A percentile compares a stretch with the other conserved stretches of the same genome.
phyloP scores from a whole-genome alignment of 23 tunicate species.

The Aplidium turbinatum region DNA sequence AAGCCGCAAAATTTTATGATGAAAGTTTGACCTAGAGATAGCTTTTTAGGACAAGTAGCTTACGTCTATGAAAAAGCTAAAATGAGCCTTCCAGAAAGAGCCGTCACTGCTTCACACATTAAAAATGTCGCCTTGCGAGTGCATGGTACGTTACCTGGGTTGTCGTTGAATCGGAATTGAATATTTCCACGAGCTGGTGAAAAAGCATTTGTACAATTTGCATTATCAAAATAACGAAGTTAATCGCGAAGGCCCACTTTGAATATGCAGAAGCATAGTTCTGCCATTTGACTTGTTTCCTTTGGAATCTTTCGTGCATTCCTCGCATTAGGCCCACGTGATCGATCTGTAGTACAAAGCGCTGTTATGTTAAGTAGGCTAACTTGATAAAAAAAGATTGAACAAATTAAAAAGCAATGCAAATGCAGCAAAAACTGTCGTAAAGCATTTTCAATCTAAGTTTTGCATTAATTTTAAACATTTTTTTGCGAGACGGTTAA shows the following conservation, averaged over 20 bases:
- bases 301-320: conserved; percentile 80
- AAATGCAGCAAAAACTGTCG: not conserved
- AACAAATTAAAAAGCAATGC: not conserved
- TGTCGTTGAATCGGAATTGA: conserved; percentile 9
- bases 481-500: too few relatives aligned
- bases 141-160: too few relatives aligned
- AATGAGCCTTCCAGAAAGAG: too few relatives aligned
- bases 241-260: conserved; percentile 59
- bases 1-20: too few relatives aligned
- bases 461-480: too few relatives aligned
- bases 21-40: too few relatives aligned
- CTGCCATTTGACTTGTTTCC: conserved; percentile 80
- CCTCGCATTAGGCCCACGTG: conserved; percentile 61
- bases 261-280: conserved; percentile 50
- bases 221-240: conserved; percentile 69
- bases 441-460: not conserved
- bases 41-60: too few relatives aligned
- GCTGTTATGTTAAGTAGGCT: not conserved
- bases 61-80: too few relatives aligned
- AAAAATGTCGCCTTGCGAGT: too few relatives aligned
- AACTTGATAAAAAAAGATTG: not conserved
- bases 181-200: conserved; percentile 60
- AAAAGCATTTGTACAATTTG: conserved; percentile 74
- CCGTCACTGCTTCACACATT: too few relatives aligned
- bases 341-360: conserved; percentile 50